These are phyloP conservation scores for Melanotaenia parkinsoni DNA, from an alignment of 2,797 vertebrate species.

Conservation along the genomic window DNA sequence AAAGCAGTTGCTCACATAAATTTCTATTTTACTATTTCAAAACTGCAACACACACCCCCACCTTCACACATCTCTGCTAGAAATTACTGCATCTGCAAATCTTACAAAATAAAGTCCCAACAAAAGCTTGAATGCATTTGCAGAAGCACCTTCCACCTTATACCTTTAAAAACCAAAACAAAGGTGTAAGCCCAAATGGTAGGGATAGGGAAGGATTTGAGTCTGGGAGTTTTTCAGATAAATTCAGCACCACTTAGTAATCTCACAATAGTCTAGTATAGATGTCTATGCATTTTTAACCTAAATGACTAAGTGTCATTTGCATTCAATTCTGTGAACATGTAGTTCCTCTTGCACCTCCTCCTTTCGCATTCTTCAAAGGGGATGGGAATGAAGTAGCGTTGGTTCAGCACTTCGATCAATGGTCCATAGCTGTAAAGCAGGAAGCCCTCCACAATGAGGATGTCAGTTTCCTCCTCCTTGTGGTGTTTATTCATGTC, in stretches of 20 bases:
- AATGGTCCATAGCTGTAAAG: too few species aligned
- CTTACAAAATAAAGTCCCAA: background rate
- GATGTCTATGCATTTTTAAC: too few species aligned
- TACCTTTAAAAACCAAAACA: background rate
- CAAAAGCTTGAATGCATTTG: background rate
- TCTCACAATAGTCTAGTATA: background rate
- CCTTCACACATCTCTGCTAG: background rate
- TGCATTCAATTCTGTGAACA: too few species aligned
- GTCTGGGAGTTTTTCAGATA: background rate
- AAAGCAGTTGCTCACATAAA: background rate
- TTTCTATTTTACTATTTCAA: background rate
- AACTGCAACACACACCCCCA: background rate
- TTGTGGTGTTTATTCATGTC: too few species aligned
- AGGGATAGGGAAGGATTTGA: background rate
- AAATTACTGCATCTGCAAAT: background rate
- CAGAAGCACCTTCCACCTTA: background rate
- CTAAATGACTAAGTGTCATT: too few species aligned
- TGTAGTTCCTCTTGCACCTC: too few species aligned
- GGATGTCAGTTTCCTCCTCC: too few species aligned
- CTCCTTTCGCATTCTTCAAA: too few species aligned
- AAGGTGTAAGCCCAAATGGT: background rate
- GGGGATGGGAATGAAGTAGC: too few species aligned
- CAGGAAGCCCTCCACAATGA: too few species aligned
- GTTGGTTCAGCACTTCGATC: too few species aligned
- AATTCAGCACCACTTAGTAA: background rate